These are phyloP conservation scores for Arctopsyche grandis DNA, from an alignment of 1,140 invertebrate genomes.

Conservation along the genomic window DNA sequence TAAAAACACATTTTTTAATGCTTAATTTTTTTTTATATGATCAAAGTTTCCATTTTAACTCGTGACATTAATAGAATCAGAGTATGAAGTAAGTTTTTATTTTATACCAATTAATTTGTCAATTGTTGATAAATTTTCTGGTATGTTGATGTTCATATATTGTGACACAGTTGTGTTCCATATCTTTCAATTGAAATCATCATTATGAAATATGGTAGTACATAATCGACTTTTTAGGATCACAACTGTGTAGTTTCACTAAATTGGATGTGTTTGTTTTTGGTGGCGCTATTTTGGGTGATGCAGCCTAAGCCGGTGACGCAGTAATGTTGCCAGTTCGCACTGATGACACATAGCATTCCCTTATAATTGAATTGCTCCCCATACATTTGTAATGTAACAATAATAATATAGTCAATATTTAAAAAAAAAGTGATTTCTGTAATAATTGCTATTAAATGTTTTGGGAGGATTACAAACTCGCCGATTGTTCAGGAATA, in stretches of 20 bases:
- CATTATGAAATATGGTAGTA: no score
- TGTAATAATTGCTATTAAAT: slow-evolving; percentile 39
- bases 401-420: slow-evolving; percentile 51
- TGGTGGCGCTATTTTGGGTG: slow-evolving; percentile 45
- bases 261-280: slow-evolving; percentile 51
- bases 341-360: slow-evolving; percentile 53
- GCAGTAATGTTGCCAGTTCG: slow-evolving; percentile 44
- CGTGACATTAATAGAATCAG: no score
- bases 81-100: no score
- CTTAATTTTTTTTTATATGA: no score
- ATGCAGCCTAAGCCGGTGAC: slow-evolving; percentile 51
- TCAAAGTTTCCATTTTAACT: no score
- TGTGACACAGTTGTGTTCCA: no score
- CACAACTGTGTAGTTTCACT: background rate
- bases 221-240: no score
- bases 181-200: no score
- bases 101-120: no score
- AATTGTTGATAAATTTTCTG: no score
- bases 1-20: no score
- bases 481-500: slow-evolving; percentile 39
- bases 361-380: slow-evolving; percentile 49
- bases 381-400: slow-evolving; percentile 45
- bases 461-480: background rate
- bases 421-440: slow-evolving; percentile 39
- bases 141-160: no score